Evolutionary conservation across 2,888 invertebrate species (phyloP).

Genomic region (Drosophila mulleri): DNA sequence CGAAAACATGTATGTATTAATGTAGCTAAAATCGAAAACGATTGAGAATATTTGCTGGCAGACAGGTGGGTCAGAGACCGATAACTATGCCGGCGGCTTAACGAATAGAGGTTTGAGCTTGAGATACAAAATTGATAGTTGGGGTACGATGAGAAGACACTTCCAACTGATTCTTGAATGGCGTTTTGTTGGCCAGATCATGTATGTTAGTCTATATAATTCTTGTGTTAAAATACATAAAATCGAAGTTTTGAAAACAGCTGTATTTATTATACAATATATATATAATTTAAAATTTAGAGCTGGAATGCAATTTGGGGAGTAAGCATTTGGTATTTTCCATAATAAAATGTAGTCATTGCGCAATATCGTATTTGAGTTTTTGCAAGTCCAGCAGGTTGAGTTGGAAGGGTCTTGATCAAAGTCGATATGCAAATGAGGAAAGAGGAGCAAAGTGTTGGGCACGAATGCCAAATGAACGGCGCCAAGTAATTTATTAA

Average conservation of each 20-base stretch:
- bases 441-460: conserved; percentile 23
- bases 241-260: too few species aligned
- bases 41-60: conserved; percentile 25
- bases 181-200: too few species aligned
- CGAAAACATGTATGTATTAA: conserved; percentile 3
- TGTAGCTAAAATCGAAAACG: conserved; percentile 53
- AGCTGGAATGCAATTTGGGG: too few species aligned
- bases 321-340: too few species aligned
- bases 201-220: too few species aligned
- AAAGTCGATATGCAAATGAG: conserved; percentile 56
- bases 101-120: conserved; percentile 27
- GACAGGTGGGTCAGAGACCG: too few species aligned
- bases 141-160: conserved; percentile 30
- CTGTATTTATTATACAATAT: too few species aligned
- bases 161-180: conserved; percentile 30
- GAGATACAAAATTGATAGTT: conserved; percentile 66
- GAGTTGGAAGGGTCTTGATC: conserved; percentile 3
- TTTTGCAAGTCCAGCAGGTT: conserved; percentile 8
- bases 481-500: conserved; percentile 81
- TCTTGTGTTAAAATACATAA: too few species aligned
- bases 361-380: neutral
- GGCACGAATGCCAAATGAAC: conserved; percentile 58
- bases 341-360: too few species aligned
- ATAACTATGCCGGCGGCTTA: too few species aligned
- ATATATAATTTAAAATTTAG: too few species aligned